Base-by-base conservation (phyloP, 2,113 vertebrate species). In the Morone saxatilis region DNA sequence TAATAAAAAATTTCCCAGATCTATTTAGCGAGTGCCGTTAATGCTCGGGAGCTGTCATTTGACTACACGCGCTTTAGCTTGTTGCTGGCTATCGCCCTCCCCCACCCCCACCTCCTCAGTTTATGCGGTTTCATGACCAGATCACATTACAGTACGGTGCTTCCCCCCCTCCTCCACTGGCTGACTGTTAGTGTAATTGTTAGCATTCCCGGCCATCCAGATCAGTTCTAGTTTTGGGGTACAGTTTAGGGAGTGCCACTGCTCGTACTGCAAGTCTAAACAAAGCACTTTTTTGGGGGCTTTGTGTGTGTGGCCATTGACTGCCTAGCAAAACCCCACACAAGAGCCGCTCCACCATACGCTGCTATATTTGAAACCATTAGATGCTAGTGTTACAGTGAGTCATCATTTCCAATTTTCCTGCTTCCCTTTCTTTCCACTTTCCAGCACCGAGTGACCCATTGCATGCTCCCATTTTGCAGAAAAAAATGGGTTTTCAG, bases 391-490 rank as follows among this genome's bases (percentile, higher is more conserved):
- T 71, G 50, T 78, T 79, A 20, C 71, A 40, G 63, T 88, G 81
- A 92, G 72, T 86, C 89, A 89, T 70, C 50, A 7, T 88, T 84
- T 85, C 85, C 85, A 76, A 47, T 87, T 51, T 85, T 82, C 45
- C 67, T 53, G 45, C 74, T 68, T 76, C 12, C 53, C 19, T 65
- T 79, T 77, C 47, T 81, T 86, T 69, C 80, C 62, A 54, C 45
- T 81, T 73, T 74, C 59, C 67, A 80, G 59, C 25, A 65, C 67
- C 19, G 40, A 80, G 50, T 70, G n/a, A 68, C 69, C 76, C 17
- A 80, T 71, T 78, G 31, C 70, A 68, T 76, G 72, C 78, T 84
- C 47, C 70, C 57, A 71, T 78, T 80, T 77, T 69, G 25, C 41
- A 54, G 71, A 73, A 54, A 66, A 40, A 62, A 77, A 81, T 76